Evolutionary conservation across 2,888 invertebrate species (phyloP).

Genomic region (Chrysolina oricalcia): DNA sequence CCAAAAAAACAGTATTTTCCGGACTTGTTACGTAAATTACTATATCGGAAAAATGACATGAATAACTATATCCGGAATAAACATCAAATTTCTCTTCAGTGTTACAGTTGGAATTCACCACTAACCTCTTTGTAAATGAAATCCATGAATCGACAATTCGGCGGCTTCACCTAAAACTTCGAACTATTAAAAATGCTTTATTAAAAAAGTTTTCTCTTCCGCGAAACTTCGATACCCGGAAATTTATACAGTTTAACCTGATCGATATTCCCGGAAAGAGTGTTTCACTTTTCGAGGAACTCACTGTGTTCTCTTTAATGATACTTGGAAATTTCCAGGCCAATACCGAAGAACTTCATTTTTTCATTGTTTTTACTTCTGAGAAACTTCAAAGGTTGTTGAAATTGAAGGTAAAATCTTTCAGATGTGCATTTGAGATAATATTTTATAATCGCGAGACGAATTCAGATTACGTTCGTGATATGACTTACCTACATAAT

Average conservation of each 20-base stretch:
- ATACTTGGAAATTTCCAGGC: slow-evolving; percentile 8
- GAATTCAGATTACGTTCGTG: no score
- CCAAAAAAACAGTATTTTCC: no score
- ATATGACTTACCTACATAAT: no score
- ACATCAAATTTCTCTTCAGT: no score
- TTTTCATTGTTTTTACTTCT: neutral
- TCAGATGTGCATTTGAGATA: no score
- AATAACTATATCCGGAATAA: no score
- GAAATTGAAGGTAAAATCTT: neutral
- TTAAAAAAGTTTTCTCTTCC: slow-evolving; percentile 30
- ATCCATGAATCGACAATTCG: slow-evolving; percentile 21
- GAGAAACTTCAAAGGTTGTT: neutral
- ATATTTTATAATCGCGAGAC: no score
- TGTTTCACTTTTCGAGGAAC: slow-evolving; percentile 9
- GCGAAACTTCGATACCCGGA: slow-evolving; percentile 16
- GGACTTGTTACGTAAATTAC: no score
- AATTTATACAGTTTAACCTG: slow-evolving; percentile 26
- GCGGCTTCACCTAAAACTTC: neutral
- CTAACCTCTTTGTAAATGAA: neutral
- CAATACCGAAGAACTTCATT: neutral
- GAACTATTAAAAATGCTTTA: slow-evolving; percentile 23
- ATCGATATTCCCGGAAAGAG: slow-evolving; percentile 10
- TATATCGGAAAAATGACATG: no score
- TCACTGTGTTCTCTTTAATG: neutral
- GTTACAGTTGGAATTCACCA: neutral